Evolutionary conservation across 92 coral and sea anemone species (phyloP).

Genomic region (Siderastrea radians): DNA sequence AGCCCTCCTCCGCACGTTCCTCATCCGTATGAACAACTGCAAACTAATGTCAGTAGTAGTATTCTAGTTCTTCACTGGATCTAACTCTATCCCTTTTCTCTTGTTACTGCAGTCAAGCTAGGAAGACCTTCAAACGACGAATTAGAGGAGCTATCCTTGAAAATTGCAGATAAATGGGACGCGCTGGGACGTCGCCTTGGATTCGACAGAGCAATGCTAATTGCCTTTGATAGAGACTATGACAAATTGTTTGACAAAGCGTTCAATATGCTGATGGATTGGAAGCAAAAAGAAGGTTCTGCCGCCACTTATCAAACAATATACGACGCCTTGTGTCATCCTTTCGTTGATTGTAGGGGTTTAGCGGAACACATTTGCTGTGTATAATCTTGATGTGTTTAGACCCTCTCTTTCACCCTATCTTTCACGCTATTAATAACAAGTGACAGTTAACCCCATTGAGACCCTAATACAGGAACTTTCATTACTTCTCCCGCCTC

Average conservation of each 20-base stretch:
- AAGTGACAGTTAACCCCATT: background rate
- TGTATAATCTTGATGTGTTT: background rate
- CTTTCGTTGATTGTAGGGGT: background rate
- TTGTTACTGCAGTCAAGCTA: background rate
- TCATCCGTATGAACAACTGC: too few relatives aligned
- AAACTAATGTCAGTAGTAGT: too few relatives aligned
- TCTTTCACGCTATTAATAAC: background rate
- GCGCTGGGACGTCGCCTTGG: slow-evolving; percentile 12
- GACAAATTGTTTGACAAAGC: background rate
- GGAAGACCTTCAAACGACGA: background rate
- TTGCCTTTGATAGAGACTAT: background rate
- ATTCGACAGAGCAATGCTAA: background rate
- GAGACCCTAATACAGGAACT: too few relatives aligned
- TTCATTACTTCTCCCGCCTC: too few relatives aligned
- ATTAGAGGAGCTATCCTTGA: slow-evolving; percentile 1
- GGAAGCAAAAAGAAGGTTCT: slow-evolving; percentile 11
- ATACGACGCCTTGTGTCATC: slow-evolving; percentile 14
- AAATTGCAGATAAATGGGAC: background rate
- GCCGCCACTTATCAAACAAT: background rate
- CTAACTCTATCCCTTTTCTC: background rate
- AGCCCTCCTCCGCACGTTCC: too few relatives aligned
- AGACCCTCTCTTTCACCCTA: too few relatives aligned
- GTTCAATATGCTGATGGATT: background rate
- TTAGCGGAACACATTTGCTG: background rate
- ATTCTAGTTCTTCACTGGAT: too few relatives aligned